Percentiles rank a stretch among this genome's conserved stretches.
These are phyloP conservation scores for Ochropacha duplaris DNA, from an alignment of 2,888 invertebrate genomes.

Conservation along the genomic window DNA sequence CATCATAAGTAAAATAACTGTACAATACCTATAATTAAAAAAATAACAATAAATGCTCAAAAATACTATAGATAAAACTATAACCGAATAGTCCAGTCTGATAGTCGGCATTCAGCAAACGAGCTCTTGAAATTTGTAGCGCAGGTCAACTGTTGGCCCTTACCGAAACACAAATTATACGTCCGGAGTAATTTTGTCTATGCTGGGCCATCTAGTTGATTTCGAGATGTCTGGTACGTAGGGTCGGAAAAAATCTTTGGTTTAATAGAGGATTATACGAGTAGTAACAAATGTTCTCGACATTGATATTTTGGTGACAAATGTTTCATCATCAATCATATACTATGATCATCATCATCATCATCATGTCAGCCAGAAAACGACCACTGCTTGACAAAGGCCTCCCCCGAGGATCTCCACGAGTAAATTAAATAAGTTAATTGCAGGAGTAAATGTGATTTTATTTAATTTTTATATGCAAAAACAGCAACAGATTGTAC, in stretches of 20 bases:
- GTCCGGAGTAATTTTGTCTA: conserved; percentile 68
- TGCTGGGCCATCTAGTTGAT: conserved; percentile 51
- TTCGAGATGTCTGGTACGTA: conserved; percentile 58
- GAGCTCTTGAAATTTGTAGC: conserved; percentile 55
- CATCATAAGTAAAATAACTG: not conserved
- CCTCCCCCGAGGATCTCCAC: too few relatives aligned
- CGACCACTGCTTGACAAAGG: too few relatives aligned
- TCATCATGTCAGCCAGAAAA: too few relatives aligned
- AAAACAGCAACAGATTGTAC: too few relatives aligned
- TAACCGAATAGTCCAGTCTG: not conserved
- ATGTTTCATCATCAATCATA: too few relatives aligned
- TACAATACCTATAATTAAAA: not conserved
- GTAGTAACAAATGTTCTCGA: too few relatives aligned
- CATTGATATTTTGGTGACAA: too few relatives aligned
- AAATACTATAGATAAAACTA: not conserved
- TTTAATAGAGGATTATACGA: too few relatives aligned
- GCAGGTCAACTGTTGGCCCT: conserved; percentile 52
- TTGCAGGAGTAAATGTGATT: too few relatives aligned
- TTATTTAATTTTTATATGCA: too few relatives aligned
- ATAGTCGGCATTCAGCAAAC: conserved; percentile 1
- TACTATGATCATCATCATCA: too few relatives aligned
- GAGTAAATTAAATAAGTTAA: too few relatives aligned
- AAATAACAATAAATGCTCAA: not conserved
- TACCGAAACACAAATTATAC: conserved; percentile 66
- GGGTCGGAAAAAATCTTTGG: conserved; percentile 29